Evolutionary conservation across 1,140 invertebrate genomes (phyloP).

Genomic region (Drosophila baimaii): DNA sequence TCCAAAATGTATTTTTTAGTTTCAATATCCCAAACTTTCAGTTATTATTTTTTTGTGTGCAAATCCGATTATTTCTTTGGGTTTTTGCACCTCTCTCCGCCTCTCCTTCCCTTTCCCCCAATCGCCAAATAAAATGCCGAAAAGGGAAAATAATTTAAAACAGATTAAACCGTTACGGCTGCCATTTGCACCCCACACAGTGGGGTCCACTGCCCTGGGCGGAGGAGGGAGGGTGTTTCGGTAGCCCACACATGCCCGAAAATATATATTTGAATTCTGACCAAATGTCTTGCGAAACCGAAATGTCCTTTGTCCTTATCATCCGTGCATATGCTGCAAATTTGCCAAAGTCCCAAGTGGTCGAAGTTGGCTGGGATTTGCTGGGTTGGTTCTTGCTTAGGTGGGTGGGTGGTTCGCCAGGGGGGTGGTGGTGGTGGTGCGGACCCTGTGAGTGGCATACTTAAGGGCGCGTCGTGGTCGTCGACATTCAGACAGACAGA

Average conservation of each 20-base stretch:
- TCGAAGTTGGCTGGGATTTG: slow-evolving; percentile 19
- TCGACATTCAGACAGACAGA: slow-evolving; percentile 38
- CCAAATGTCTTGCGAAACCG: slow-evolving; percentile 78
- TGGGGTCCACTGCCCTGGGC: too few species aligned
- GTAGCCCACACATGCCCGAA: slow-evolving; percentile 43
- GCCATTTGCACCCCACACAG: slow-evolving; percentile 72
- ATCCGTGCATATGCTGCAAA: slow-evolving; percentile 77
- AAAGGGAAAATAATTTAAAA: slow-evolving; percentile 78
- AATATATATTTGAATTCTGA: slow-evolving; percentile 79
- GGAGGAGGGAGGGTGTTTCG: not conserved
- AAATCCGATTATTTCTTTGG: slow-evolving; percentile 46
- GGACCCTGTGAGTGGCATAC: slow-evolving; percentile 71
- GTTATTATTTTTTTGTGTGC: not conserved
- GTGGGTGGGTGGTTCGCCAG: slow-evolving; percentile 18
- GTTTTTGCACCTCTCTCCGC: slow-evolving; percentile 21
- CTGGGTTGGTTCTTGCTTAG: slow-evolving; percentile 15
- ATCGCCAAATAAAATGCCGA: slow-evolving; percentile 20
- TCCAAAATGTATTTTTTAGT: not conserved
- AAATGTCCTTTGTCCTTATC: slow-evolving; percentile 61
- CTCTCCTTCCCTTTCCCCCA: slow-evolving; percentile 13
- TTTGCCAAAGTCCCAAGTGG: slow-evolving; percentile 61
- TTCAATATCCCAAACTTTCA: not conserved
- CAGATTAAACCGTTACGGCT: slow-evolving; percentile 81
- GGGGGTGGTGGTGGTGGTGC: slow-evolving; percentile 22
- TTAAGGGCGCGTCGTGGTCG: slow-evolving; percentile 76